Conservation (phyloP, 1,140 invertebrate genomes). For the Anastrepha obliqua region DNA sequence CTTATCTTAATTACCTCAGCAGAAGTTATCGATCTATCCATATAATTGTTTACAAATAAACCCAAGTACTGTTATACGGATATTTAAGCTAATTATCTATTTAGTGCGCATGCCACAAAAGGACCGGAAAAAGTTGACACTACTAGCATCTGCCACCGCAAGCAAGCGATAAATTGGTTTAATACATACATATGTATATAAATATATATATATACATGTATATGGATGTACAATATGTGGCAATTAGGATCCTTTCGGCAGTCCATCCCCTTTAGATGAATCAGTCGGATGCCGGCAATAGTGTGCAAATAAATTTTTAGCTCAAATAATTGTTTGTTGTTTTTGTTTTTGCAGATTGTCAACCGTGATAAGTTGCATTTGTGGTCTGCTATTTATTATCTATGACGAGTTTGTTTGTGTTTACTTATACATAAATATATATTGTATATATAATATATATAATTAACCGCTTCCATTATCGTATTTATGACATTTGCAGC, state of each 20-base stretch:
- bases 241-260: not conserved
- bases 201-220: no score
- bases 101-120: slow-evolving; percentile 36
- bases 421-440: not conserved
- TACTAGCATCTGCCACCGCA: slow-evolving; percentile 32
- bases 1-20: slow-evolving; percentile 8
- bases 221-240: no score
- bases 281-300: not conserved
- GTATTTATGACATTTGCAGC: not conserved
- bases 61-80: not conserved
- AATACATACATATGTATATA: not conserved
- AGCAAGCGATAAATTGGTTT: not conserved
- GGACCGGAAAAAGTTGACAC: not conserved
- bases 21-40: not conserved
- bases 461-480: not conserved
- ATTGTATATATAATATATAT: not conserved
- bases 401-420: not conserved
- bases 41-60: slow-evolving; percentile 41
- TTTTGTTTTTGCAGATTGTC: slow-evolving; percentile 2
- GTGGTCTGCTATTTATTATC: not conserved
- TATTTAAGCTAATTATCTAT: slow-evolving; percentile 19
- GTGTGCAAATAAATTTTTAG: not conserved
- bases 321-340: not conserved
- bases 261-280: not conserved
- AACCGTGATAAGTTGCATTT: not conserved